Base-by-base conservation (phyloP, 2,888 invertebrate genomes). In the Eristalis intricaria region DNA sequence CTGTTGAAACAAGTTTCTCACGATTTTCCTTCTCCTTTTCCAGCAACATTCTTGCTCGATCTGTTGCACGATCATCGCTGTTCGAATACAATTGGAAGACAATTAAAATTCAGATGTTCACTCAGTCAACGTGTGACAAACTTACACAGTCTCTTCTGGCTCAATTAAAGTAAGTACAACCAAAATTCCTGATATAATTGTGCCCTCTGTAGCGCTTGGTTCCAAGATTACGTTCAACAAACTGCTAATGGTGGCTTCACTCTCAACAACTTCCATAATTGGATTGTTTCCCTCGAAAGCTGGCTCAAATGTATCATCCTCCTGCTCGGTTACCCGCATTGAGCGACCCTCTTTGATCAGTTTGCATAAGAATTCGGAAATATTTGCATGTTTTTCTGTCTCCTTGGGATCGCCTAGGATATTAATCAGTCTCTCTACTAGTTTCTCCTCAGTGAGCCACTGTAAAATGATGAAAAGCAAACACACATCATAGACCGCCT, bases 391-490 rank as follows among this genome's bases (percentile, higher is more conserved):
- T 90, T 96, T 96, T 90, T 96, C 96, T 90, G 95, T 94, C 91
- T 96, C 95, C 89, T 95, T 93, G 89, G 95, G 94, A 88, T 95
- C 95, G 90, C 96, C 92, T 90, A 95, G 93, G 90, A 95, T 94
- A 90, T 93, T 94, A 91, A 95, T 94, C 92, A 99, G 94, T 92
- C 96, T 96, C 94, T 97, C 96, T 89, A 99, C 95, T 91, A 98
- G 95, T 93, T 96, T 95, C 93, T 98, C 96, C 92, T 97, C 96
- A 92, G 97, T 96, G 91, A 99, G 94, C 98, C 98, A 99, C 98
- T 99, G 66, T 29, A 91, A 92, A 76, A 19, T 40, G 90, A 89
- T 35, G 40, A 15, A 19, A 58, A 65, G 35, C n/a, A 29, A 29
- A 32, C 32, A 10, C 32, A 32, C 32, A 1, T 32, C 10, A 32